These are phyloP conservation scores for Euproctis similis DNA, from an alignment of 2,888 invertebrate genomes.

Conservation along the genomic window DNA sequence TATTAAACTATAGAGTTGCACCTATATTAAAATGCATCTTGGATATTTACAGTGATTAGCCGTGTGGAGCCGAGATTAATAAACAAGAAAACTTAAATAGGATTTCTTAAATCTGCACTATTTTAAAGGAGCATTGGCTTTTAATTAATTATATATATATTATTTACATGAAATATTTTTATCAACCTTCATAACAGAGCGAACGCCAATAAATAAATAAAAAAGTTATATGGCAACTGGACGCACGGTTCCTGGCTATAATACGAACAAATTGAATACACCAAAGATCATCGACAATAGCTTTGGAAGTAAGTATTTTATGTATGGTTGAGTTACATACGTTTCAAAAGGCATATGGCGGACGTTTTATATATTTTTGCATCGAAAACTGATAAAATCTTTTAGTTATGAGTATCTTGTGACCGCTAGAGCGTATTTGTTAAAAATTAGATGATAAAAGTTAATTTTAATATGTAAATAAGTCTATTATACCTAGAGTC, in stretches of 20 bases:
- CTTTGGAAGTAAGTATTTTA: slow-evolving; percentile 10
- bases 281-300: slow-evolving; percentile 7
- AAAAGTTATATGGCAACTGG: slow-evolving; percentile 58
- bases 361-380: slow-evolving; percentile 77
- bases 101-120: too few relatives aligned
- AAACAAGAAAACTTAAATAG: too few relatives aligned
- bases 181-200: too few relatives aligned
- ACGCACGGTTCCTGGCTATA: too few relatives aligned
- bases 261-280: slow-evolving; percentile 35
- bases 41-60: too few relatives aligned
- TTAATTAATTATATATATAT: too few relatives aligned
- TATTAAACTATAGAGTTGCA: too few relatives aligned
- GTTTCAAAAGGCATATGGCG: slow-evolving; percentile 76
- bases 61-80: too few relatives aligned
- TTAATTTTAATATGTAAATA: slow-evolving; percentile 75
- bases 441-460: slow-evolving; percentile 71
- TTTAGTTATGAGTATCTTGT: slow-evolving; percentile 75
- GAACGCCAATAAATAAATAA: slow-evolving; percentile 44
- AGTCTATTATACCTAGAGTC: slow-evolving; percentile 71
- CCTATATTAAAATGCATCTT: too few relatives aligned
- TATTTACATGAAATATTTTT: too few relatives aligned
- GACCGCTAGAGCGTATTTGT: slow-evolving; percentile 73
- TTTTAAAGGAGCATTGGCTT: too few relatives aligned
- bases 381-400: slow-evolving; percentile 75
- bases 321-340: slow-evolving; percentile 46